A percentile compares a stretch with the other conserved stretches of the same genome.
Evolutionary conservation across 2,797 vertebrate species (phyloP).

Genomic region (Limosa lapponica): DNA sequence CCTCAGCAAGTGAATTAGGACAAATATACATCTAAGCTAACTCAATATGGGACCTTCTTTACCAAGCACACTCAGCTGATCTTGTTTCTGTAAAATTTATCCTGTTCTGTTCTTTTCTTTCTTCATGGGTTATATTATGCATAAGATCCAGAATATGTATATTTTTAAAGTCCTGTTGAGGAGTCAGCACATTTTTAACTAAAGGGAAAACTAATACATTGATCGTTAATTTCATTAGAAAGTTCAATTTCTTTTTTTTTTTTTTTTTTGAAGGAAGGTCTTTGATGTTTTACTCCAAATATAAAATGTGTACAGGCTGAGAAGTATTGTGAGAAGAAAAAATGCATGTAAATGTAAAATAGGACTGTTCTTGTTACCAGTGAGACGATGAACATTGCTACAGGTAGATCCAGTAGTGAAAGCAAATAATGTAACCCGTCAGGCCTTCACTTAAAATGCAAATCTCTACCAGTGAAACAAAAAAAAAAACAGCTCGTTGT

Average conservation of each 20-base stretch:
- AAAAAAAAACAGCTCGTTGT: neutral
- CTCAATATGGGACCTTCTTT: neutral
- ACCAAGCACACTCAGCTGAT: accelerated
- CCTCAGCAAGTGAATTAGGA: neutral
- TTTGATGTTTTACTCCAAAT: neutral
- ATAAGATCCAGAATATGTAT: neutral
- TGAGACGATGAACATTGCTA: neutral
- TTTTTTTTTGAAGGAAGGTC: neutral
- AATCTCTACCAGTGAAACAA: neutral
- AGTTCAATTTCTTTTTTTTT: neutral
- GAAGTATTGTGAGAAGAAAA: neutral
- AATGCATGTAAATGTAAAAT: neutral
- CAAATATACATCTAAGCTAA: neutral
- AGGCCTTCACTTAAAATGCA: constrained; percentile 37
- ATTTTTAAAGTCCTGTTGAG: neutral
- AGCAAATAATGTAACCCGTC: constrained; percentile 18
- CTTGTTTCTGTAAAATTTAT: neutral
- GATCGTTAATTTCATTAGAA: neutral
- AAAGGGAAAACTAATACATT: neutral
- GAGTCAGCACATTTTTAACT: neutral
- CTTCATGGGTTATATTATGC: neutral
- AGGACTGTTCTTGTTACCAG: neutral
- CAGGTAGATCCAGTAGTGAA: neutral
- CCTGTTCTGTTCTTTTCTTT: neutral
- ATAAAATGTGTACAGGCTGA: neutral